Evolutionary conservation across 2,888 invertebrate genomes (phyloP), one percentile per base, ranked within the genome.

Genomic region (Trisateles emortualis): DNA sequence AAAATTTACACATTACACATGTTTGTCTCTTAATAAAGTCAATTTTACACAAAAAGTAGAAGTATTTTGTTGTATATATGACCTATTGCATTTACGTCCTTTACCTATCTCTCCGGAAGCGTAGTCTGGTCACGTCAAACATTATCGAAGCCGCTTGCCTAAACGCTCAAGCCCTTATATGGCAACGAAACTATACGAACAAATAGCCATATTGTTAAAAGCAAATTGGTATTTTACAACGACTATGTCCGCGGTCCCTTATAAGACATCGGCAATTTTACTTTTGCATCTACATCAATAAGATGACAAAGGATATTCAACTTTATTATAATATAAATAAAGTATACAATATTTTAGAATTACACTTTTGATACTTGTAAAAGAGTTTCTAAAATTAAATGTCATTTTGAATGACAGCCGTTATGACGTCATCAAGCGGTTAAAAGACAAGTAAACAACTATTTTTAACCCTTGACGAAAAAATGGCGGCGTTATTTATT

Each of bases 191-290:
- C 82, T 81, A 81, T 85, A 70, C 74, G 80, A 84, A 83, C 88
- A 89, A 90, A 89, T 81, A 83, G 86, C 84, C 74, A 86, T 90
- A 90, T 88, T 90, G 90, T 90, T 89, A 86, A n/a, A 86, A 86
- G 81, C 86, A 89, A 90, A 90, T 90, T 87, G 90, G 82, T 89
- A 86, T 90, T 88, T 87, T 87, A 90, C 88, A 82, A 88, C 84
- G 83, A 81, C 73, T 84, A 81, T 84, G 83, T 83, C 79, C 81
- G 76, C 81, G 68, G 82, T 78, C 65, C 87, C 85, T 79, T 86
- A 83, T 81, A 84, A 71, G 83, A 78, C 59, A 65, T 59, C 68
- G 57, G 63, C 64, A 53, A 72, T 68, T 67, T 72, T 61, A 68
- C 54, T 57, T 64, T 68, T 60, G 63, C 59, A 61, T 42, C 55